phyloP scores from a whole-genome alignment of 2,797 vertebrate genomes.

The Glyptemys insculpta region DNA sequence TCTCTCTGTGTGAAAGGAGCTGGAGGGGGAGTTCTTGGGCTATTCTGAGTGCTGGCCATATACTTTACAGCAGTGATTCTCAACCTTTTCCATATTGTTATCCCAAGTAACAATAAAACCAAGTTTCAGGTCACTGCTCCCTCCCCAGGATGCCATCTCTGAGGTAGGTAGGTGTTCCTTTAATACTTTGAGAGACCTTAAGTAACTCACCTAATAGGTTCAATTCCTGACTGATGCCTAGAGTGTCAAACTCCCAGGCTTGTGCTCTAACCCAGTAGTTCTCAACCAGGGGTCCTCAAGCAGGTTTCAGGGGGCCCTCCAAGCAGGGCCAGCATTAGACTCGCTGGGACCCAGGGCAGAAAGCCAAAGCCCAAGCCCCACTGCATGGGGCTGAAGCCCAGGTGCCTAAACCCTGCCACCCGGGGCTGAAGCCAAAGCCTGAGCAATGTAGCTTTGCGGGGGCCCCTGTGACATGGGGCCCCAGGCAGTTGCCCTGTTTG shows the following conservation, averaged over 20 bases:
- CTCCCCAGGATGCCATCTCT: background rate
- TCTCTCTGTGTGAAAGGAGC: background rate
- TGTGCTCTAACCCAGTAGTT: background rate
- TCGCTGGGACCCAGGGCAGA: too few relatives aligned
- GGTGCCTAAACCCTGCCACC: too few relatives aligned
- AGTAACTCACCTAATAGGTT: background rate
- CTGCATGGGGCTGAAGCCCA: too few relatives aligned
- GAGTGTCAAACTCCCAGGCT: background rate
- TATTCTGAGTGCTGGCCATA: background rate
- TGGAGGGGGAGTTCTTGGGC: background rate
- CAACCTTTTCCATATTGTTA: background rate
- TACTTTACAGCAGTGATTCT: background rate
- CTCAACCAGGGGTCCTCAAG: too few relatives aligned
- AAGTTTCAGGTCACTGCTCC: background rate
- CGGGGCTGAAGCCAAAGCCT: too few relatives aligned
- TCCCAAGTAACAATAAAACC: background rate
- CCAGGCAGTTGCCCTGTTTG: too few relatives aligned
- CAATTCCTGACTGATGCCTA: background rate
- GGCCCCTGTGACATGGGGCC: too few relatives aligned
- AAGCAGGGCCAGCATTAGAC: too few relatives aligned
- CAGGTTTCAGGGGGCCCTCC: too few relatives aligned
- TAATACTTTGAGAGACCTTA: background rate
- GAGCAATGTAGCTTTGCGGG: too few relatives aligned
- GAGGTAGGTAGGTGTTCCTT: background rate
- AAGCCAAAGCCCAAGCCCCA: too few relatives aligned